Percentiles rank a stretch among this genome's conserved stretches.
phyloP scores from a whole-genome alignment of 2,888 invertebrate genomes.

The Pristionchus mayeri region DNA sequence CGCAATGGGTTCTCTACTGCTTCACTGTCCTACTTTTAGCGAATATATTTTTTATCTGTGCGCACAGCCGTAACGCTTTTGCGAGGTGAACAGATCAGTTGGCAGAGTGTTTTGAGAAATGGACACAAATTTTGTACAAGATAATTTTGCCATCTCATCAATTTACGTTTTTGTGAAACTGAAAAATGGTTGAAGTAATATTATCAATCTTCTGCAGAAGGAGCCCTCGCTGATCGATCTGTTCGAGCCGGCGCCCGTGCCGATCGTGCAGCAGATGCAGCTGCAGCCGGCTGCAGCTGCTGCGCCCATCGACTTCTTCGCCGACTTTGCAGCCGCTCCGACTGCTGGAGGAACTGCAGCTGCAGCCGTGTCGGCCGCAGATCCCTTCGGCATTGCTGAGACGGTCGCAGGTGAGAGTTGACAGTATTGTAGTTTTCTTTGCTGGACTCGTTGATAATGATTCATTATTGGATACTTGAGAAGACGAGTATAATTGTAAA shows the following conservation, averaged over 20 bases:
- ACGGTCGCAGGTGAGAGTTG: neutral
- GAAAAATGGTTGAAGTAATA: neutral
- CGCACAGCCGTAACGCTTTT: too few species aligned
- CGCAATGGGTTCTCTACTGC: too few species aligned
- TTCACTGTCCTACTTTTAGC: too few species aligned
- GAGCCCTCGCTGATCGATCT: conserved; percentile 33
- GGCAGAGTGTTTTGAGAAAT: too few species aligned
- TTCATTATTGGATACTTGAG: too few species aligned
- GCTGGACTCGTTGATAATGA: too few species aligned
- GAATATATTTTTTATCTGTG: too few species aligned
- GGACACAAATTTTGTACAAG: too few species aligned
- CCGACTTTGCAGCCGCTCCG: neutral
- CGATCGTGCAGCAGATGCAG: neutral
- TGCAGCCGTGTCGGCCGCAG: neutral
- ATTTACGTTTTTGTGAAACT: too few species aligned
- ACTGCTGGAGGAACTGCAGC: neutral
- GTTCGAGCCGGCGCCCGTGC: conserved; percentile 36
- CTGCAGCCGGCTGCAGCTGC: neutral
- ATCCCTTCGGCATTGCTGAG: neutral
- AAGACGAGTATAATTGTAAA: neutral
- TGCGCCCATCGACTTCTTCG: conserved; percentile 9
- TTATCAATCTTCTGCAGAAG: neutral
- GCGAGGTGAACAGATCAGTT: too few species aligned
- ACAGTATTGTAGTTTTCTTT: too few species aligned
- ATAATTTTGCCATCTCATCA: too few species aligned